Conservation (phyloP, 2,113 vertebrate species). For the Muntiacus muntjak region DNA sequence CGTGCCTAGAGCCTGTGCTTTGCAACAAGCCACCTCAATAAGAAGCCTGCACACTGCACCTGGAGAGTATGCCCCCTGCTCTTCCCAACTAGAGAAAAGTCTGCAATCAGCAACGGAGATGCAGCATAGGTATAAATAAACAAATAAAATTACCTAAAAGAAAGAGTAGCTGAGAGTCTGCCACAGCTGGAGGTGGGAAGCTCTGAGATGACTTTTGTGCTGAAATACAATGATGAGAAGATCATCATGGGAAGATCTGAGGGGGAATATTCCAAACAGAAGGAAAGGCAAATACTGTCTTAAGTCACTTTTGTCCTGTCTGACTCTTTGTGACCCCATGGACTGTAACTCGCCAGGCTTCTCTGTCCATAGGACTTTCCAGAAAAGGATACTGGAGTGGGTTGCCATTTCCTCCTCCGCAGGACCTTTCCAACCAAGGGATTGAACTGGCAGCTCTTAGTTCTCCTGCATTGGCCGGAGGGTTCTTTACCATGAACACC, state of each 20-base stretch:
- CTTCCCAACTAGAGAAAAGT: not conserved
- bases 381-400: too few relatives aligned
- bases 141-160: not conserved
- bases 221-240: not conserved
- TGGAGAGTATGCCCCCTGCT: not conserved
- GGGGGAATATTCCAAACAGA: not conserved
- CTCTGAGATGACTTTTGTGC: too few relatives aligned
- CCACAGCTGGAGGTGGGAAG: accelerated
- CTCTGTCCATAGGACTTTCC: not conserved
- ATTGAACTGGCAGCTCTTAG: too few relatives aligned
- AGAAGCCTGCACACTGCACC: not conserved
- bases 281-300: accelerated
- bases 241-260: not conserved
- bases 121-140: not conserved
- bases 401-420: too few relatives aligned
- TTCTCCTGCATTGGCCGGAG: too few relatives aligned
- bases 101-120: not conserved
- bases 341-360: not conserved
- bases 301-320: not conserved
- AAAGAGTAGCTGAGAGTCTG: not conserved
- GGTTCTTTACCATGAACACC: too few relatives aligned
- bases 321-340: not conserved
- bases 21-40: not conserved
- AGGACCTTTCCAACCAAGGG: too few relatives aligned
- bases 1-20: not conserved